Percentiles rank a stretch among this genome's conserved stretches.
Evolutionary conservation across 2,888 invertebrate species (phyloP).

Genomic region (Pterostichus madidus): DNA sequence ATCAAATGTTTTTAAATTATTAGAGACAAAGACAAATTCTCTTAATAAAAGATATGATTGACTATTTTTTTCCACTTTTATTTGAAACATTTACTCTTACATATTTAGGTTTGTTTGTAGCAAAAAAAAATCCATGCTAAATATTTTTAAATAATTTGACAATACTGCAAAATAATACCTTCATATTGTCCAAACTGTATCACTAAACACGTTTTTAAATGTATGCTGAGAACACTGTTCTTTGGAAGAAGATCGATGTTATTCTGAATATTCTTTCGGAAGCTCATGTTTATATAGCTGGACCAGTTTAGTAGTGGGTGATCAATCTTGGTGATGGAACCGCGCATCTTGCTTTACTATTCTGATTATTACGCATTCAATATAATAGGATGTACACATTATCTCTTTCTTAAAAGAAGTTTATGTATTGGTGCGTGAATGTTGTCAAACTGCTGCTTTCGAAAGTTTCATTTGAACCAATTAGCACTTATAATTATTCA

Average conservation of each 20-base stretch:
- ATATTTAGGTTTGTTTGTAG: too few relatives aligned
- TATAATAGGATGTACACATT: slow-evolving; percentile 38
- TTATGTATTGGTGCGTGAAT: slow-evolving; percentile 32
- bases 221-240: too few relatives aligned
- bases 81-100: too few relatives aligned
- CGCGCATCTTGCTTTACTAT: slow-evolving; percentile 24
- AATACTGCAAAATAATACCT: neutral
- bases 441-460: slow-evolving; percentile 42
- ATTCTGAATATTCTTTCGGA: slow-evolving; percentile 48
- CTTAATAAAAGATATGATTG: too few relatives aligned
- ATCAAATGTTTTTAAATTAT: too few relatives aligned
- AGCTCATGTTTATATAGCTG: slow-evolving; percentile 57
- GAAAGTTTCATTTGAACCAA: slow-evolving; percentile 39
- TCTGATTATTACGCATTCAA: slow-evolving; percentile 39
- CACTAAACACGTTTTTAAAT: too few relatives aligned
- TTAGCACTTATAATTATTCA: slow-evolving; percentile 26
- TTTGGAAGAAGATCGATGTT: neutral
- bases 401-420: slow-evolving; percentile 55
- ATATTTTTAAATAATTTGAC: too few relatives aligned
- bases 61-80: too few relatives aligned
- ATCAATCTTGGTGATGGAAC: slow-evolving; percentile 59
- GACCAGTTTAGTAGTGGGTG: slow-evolving; percentile 64
- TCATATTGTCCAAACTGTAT: neutral
- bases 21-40: too few relatives aligned
- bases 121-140: too few relatives aligned